Evolutionary conservation across 2,888 invertebrate genomes (phyloP).

Genomic region (Agrilus biguttatus): DNA sequence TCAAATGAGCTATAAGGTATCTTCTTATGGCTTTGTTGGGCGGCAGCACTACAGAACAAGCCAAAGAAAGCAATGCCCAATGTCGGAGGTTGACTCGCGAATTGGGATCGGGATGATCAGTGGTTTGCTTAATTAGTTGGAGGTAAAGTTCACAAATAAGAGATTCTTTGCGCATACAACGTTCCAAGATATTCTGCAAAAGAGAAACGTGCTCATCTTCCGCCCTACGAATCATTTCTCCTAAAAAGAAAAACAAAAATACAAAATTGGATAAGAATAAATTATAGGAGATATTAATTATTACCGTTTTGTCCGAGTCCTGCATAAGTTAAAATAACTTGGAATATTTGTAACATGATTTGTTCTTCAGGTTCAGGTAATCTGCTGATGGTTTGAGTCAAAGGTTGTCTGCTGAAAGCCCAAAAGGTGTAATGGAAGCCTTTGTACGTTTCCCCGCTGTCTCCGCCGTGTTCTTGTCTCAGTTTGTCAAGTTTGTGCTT

Average conservation of each 20-base stretch:
- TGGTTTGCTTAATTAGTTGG: slow-evolving; percentile 83
- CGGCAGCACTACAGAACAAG: slow-evolving; percentile 72
- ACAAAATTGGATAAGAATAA: neutral
- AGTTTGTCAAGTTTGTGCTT: slow-evolving; percentile 72
- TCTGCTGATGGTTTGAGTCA: slow-evolving; percentile 71
- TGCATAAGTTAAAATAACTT: slow-evolving; percentile 77
- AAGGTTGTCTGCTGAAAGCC: slow-evolving; percentile 71
- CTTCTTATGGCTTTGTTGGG: slow-evolving; percentile 74
- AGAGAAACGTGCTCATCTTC: slow-evolving; percentile 81
- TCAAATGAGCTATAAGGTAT: slow-evolving; percentile 77
- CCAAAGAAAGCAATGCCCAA: slow-evolving; percentile 77
- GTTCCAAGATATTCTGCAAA: slow-evolving; percentile 78
- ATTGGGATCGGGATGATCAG: slow-evolving; percentile 80
- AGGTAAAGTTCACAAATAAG: slow-evolving; percentile 80
- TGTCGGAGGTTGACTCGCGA: slow-evolving; percentile 77
- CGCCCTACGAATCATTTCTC: slow-evolving; percentile 50
- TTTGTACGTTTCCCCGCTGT: slow-evolving; percentile 73
- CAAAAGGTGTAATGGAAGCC: slow-evolving; percentile 77
- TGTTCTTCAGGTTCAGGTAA: slow-evolving; percentile 79
- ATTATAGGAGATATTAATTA: no score
- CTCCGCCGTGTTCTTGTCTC: slow-evolving; percentile 49
- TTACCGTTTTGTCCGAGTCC: slow-evolving; percentile 58
- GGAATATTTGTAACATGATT: slow-evolving; percentile 75
- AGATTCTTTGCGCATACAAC: slow-evolving; percentile 80
- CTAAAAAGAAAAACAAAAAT: slow-evolving; percentile 19